Conservation (phyloP, 2,797 vertebrate genomes). For the Gastrophryne carolinensis region DNA sequence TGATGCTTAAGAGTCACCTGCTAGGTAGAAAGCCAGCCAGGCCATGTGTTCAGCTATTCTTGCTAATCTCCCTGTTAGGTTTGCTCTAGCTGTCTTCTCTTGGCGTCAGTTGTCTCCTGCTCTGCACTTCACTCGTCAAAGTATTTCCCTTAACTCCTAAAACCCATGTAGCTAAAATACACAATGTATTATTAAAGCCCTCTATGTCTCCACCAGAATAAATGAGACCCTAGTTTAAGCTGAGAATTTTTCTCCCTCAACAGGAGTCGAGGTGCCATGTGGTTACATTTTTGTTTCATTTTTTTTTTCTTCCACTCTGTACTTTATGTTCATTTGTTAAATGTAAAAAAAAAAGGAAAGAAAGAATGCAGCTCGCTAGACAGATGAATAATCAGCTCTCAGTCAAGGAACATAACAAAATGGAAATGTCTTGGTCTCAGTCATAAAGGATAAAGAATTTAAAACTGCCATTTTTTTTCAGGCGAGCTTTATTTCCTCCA, state of each 20-base stretch:
- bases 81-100: too few species aligned
- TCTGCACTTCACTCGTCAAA: background rate
- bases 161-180: background rate
- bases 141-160: background rate
- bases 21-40: too few species aligned
- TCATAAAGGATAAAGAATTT: slow-evolving; percentile 46
- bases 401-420: slow-evolving; percentile 38
- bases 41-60: too few species aligned
- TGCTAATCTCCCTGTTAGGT: too few species aligned
- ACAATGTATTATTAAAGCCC: background rate
- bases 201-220: background rate
- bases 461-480: slow-evolving; percentile 35
- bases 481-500: slow-evolving; percentile 31
- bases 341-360: slow-evolving; percentile 33
- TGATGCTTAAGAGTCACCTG: too few species aligned
- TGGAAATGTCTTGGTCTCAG: slow-evolving; percentile 39
- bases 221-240: slow-evolving; percentile 11
- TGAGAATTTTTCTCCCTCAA: background rate
- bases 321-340: slow-evolving; percentile 32
- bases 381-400: slow-evolving; percentile 46
- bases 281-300: background rate
- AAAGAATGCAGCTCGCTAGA: slow-evolving; percentile 13
- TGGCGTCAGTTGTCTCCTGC: too few species aligned
- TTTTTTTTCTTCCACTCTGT: background rate
- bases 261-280: background rate